Evolutionary conservation across 2,888 invertebrate genomes (phyloP), one percentile per base, ranked within the genome.

Genomic region (Tinea pellionella): DNA sequence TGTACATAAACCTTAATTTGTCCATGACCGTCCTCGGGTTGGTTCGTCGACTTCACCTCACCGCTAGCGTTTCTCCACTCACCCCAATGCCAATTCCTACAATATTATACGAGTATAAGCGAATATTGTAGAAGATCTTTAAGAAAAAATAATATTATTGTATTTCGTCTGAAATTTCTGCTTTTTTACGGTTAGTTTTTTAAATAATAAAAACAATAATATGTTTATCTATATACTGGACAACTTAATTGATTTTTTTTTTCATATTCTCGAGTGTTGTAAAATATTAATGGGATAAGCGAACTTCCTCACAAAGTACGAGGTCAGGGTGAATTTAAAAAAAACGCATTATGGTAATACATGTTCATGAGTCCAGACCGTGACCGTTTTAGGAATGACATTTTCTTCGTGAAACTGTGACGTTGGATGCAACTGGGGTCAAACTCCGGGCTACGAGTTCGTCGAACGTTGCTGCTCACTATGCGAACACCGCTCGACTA

Each of bases 391-490:
- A 19, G 3, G 53, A 53, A 24, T 24, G 7, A 18, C 24, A 53
- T 53, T 53, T 53, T 53, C 53, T 53, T 53, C 6, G 18, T 18
- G 19, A 53, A 53, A 53, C 53, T 24, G 2, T 19, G 57, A 55
- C 24, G 47, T 19, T 3, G 55, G 19, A 16, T 32, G 55, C 16
- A 32, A 18, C 16, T 29, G 59, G 37, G 59, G 59, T 59, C 59
- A 59, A 59, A 13, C 59, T 59, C 59, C 59, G 42, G 16, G 58
- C 29, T 12, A 41, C 59, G 42, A 13, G 59, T 59, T 59, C 59
- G 59, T 59, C 59, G 59, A 16, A 30, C 57, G 32, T 32, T n/a
- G 15, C 32, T 57, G 24, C 13, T 55, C 55, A 55, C 55, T 29
- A 55, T 55, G 55, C 55, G 47, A 55, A 18, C 57, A n/a, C n/a